A percentile compares a stretch with the other conserved stretches of the same genome.
Conservation (phyloP, 2,797 vertebrate genomes). For the Acanthis flammea region DNA sequence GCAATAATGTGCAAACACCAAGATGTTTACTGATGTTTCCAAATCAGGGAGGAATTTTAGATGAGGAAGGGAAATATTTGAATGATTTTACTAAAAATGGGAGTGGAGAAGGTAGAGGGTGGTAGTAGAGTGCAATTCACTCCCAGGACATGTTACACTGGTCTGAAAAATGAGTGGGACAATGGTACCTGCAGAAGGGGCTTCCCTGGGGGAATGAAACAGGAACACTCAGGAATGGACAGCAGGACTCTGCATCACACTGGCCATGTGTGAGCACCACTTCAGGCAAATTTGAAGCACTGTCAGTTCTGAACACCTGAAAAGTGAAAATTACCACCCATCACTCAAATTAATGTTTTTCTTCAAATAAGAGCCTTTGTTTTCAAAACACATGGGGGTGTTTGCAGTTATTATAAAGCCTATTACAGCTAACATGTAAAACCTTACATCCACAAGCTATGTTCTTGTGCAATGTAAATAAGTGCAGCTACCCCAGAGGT, state of each 20-base stretch:
- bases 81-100: neutral
- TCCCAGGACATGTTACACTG: neutral
- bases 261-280: neutral
- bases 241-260: neutral
- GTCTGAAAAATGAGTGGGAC: neutral
- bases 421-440: neutral
- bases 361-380: neutral
- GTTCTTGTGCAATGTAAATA: neutral
- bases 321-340: neutral
- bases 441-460: neutral
- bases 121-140: neutral
- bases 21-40: neutral
- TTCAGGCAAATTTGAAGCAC: neutral
- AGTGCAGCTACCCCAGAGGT: neutral
- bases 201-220: neutral
- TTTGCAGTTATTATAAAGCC: neutral
- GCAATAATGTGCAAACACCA: neutral
- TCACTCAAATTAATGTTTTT: neutral
- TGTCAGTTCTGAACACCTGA: neutral
- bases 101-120: neutral
- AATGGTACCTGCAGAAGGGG: neutral
- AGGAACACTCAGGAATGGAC: neutral
- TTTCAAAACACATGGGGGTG: neutral
- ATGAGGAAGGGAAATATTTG: neutral
- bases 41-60: neutral